Percentiles rank a stretch among this genome's conserved stretches.
These are phyloP conservation scores for Eurystomus glaucurus DNA, from an alignment of 2,797 vertebrate genomes.

Conservation along the genomic window DNA sequence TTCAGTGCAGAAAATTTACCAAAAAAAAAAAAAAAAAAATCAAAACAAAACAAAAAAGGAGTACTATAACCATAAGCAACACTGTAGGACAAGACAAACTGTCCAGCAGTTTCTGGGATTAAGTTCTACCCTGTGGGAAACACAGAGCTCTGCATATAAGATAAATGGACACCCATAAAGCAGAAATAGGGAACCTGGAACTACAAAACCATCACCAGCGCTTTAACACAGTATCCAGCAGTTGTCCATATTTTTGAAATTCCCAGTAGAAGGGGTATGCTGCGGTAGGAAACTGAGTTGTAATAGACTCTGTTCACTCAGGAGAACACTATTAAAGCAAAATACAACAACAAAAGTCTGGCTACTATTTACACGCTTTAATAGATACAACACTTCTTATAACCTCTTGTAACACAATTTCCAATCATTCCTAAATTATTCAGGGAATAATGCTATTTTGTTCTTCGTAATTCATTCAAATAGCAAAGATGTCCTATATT, in stretches of 20 bases:
- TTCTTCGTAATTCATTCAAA: not conserved
- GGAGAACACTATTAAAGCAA: not conserved
- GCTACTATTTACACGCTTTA: not conserved
- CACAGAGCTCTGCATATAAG: not conserved
- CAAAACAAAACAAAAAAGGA: not conserved
- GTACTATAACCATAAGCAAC: not conserved
- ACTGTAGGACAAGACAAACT: not conserved
- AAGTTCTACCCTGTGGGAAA: not conserved
- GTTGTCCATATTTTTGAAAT: not conserved
- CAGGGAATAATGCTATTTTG: not conserved
- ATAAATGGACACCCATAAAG: not conserved
- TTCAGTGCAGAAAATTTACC: not conserved
- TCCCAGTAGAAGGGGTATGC: not conserved
- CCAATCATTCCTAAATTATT: not conserved
- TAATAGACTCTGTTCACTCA: not conserved
- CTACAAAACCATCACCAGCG: not conserved
- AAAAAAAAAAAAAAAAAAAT: not conserved
- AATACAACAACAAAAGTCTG: not conserved
- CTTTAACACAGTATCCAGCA: fast-evolving
- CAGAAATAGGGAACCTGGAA: not conserved
- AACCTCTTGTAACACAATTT: not conserved
- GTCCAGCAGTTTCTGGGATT: not conserved
- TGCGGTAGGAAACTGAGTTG: not conserved
- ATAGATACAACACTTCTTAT: not conserved
- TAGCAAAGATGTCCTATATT: not conserved